Evolutionary conservation across 2,797 vertebrate genomes (phyloP).

Genomic region (Pempheris klunzingeri): DNA sequence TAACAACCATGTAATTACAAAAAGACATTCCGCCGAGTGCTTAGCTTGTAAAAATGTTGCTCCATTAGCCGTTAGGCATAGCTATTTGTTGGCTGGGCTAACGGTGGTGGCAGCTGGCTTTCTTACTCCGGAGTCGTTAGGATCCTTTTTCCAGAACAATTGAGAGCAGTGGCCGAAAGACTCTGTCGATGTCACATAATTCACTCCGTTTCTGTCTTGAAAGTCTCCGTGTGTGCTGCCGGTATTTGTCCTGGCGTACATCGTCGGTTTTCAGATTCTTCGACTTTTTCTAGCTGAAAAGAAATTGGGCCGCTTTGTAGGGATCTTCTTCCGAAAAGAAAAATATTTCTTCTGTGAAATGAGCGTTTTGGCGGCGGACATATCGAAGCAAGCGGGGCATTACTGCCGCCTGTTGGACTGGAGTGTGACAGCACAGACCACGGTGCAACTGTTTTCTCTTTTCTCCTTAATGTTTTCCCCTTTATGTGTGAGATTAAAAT

Average conservation of each 20-base stretch:
- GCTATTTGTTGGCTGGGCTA: conserved; percentile 33
- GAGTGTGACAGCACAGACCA: conserved; percentile 41
- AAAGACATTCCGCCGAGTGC: background rate
- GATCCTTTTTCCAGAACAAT: conserved; percentile 86
- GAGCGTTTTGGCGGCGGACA: conserved; percentile 79
- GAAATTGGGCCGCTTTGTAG: conserved; percentile 81
- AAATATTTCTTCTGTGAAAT: conserved; percentile 80
- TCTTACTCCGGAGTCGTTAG: conserved; percentile 85
- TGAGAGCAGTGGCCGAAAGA: conserved; percentile 84
- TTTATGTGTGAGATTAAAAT: background rate
- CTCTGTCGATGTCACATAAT: conserved; percentile 83
- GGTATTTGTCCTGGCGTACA: conserved; percentile 82
- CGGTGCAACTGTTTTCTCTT: background rate
- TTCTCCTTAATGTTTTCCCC: background rate
- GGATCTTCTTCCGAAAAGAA: conserved; percentile 83
- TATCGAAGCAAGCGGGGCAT: background rate
- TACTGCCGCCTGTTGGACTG: conserved; percentile 68
- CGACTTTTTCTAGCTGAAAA: conserved; percentile 68
- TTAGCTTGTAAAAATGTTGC: accelerated
- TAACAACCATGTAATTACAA: background rate
- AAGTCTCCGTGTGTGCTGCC: conserved; percentile 83
- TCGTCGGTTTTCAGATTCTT: conserved; percentile 67
- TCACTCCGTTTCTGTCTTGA: conserved; percentile 82
- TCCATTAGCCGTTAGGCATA: background rate
- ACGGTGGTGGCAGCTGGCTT: conserved; percentile 59